Conservation (phyloP, 1,140 invertebrate species). For the Trachymyrmex septentrionalis region DNA sequence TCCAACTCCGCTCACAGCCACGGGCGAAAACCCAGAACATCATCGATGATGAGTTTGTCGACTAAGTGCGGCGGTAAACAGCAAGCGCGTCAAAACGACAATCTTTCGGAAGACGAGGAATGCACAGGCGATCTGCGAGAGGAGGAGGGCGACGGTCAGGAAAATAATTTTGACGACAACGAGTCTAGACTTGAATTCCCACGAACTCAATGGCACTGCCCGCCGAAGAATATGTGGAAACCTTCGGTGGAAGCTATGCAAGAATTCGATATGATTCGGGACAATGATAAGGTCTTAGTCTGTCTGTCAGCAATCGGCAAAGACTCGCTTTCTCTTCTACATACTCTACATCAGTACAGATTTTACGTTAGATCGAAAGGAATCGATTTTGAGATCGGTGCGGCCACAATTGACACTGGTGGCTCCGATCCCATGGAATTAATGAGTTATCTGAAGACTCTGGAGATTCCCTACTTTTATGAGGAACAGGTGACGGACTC, state of each 20-base stretch:
- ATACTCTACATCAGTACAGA: constrained; percentile 94
- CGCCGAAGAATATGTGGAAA: constrained; percentile 94
- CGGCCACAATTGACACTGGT: constrained; percentile 91
- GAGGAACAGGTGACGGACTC: constrained; percentile 88
- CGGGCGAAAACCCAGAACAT: constrained; percentile 70
- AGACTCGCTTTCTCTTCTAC: constrained; percentile 93
- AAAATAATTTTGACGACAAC: constrained; percentile 43
- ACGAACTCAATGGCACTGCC: constrained; percentile 90
- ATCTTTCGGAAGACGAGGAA: constrained; percentile 84
- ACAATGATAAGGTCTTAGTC: constrained; percentile 93
- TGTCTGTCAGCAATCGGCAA: constrained; percentile 93
- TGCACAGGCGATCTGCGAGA: constrained; percentile 71
- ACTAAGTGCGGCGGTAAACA: constrained; percentile 70
- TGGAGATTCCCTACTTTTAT: constrained; percentile 91
- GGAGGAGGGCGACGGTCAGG: constrained; percentile 67
- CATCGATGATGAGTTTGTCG: constrained; percentile 55
- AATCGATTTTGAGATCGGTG: constrained; percentile 92
- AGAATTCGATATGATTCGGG: constrained; percentile 94
- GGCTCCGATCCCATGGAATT: constrained; percentile 89
- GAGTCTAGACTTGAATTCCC: constrained; percentile 31
- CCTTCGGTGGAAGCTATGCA: constrained; percentile 93
- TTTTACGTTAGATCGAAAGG: constrained; percentile 92
- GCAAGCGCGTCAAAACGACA: constrained; percentile 74
- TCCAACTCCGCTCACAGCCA: constrained; percentile 78
- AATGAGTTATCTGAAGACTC: constrained; percentile 89